These are phyloP conservation scores for Danaus melanippus DNA, from an alignment of 1,140 invertebrate species.

Conservation along the genomic window DNA sequence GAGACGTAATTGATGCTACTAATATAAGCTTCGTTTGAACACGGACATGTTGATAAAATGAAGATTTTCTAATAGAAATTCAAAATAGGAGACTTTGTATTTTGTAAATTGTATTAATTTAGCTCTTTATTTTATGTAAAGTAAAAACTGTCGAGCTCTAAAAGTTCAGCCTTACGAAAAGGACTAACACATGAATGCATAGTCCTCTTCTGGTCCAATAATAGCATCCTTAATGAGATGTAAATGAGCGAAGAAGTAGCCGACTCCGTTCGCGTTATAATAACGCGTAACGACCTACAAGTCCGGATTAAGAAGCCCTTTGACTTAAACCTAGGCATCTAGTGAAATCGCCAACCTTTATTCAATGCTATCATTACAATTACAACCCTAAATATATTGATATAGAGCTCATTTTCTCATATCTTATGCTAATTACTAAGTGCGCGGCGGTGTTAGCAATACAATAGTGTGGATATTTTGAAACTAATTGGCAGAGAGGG, in stretches of 20 bases:
- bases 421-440: slow-evolving; percentile 30
- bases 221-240: slow-evolving; percentile 68
- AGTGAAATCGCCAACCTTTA: slow-evolving; percentile 40
- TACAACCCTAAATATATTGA: slow-evolving; percentile 18
- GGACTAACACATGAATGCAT: slow-evolving; percentile 18
- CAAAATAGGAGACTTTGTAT: too few relatives aligned
- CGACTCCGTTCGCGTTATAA: slow-evolving; percentile 63
- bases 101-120: too few relatives aligned
- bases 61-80: neutral
- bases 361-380: slow-evolving; percentile 12
- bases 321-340: slow-evolving; percentile 62
- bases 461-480: slow-evolving; percentile 69
- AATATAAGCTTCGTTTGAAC: slow-evolving; percentile 25
- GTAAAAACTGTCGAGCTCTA: slow-evolving; percentile 1
- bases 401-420: slow-evolving; percentile 26
- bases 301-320: slow-evolving; percentile 70
- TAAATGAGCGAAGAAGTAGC: slow-evolving; percentile 69
- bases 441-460: slow-evolving; percentile 48
- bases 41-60: neutral
- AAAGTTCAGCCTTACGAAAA: slow-evolving; percentile 6
- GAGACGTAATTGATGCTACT: slow-evolving; percentile 50
- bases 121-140: too few relatives aligned
- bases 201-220: slow-evolving; percentile 51
- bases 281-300: slow-evolving; percentile 71
- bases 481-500: slow-evolving; percentile 71